Evolutionary conservation across 2,797 vertebrate genomes (phyloP), one percentile per base, ranked within the genome.

Genomic region (Gallinago stenura): DNA sequence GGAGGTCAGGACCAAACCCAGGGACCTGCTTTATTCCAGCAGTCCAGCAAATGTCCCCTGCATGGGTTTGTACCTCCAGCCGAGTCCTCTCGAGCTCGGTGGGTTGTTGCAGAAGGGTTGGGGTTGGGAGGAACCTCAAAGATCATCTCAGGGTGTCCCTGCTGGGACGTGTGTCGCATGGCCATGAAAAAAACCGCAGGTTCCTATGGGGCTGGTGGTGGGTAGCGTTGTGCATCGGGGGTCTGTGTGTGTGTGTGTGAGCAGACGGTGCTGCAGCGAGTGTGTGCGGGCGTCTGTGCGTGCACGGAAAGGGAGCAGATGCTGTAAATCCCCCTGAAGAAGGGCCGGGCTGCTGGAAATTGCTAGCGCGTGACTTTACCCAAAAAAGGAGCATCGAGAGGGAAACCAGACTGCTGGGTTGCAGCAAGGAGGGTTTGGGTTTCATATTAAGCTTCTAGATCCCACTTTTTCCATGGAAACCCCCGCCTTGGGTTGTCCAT

Each of bases 241-340:
- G 15, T 25, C 13, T 50, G 82, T 12, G 30, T n/a, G 46, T 1
- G 18, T 6, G 50, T 25, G 84, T 24, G 84, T 3, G 6, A 75
- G 93, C 25, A 7, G 24, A 16, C 7, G 50, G 50, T 51, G 50
- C 50, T 51, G 50, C 50, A 28, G 50, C 26, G 15, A 51, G 18
- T 4, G 50, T 31, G 84, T 28, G 84, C 3, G 6, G 70, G 93
- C 25, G 75, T 3, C 81, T 26, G 22, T 7, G 4, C 19, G 66
- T 7, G 62, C 68, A 14, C 0, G 0, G 53, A 5, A 22, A 39
- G 53, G 4, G 21, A 93, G 45, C 62, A 93, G 87, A 64, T 81
- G 95, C 85, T 69, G 48, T 87, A 76, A 78, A 43, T 95, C 83
- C 88, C 90, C 51, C 64, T 21, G 83, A 68, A 71, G 76, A 73